These are phyloP conservation scores for Bostrychus sinensis DNA, from an alignment of 2,113 vertebrate species.

Conservation along the genomic window DNA sequence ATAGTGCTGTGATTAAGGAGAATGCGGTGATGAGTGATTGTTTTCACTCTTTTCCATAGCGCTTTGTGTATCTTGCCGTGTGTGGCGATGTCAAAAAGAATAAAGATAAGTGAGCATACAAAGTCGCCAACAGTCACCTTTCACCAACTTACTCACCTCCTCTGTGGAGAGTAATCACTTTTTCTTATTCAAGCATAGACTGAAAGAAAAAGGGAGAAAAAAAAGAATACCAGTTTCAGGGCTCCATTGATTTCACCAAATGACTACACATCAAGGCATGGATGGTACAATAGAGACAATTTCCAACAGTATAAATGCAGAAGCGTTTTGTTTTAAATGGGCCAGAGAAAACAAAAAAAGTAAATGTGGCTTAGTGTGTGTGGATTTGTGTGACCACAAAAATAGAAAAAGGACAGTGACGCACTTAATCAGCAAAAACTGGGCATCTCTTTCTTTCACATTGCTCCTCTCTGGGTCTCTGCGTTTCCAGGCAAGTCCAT, in stretches of 20 bases:
- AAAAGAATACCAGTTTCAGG: slow-evolving; percentile 60
- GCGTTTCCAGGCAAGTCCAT: slow-evolving; percentile 61
- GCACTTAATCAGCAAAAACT: slow-evolving; percentile 50
- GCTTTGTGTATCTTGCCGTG: slow-evolving; percentile 45
- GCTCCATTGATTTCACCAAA: slow-evolving; percentile 66
- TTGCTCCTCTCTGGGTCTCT: slow-evolving; percentile 16
- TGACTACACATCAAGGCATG: slow-evolving; percentile 44
- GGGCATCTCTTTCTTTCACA: slow-evolving; percentile 24
- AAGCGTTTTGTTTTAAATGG: slow-evolving; percentile 40
- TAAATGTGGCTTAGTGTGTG: slow-evolving; percentile 12
- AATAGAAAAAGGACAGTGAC: slow-evolving; percentile 28
- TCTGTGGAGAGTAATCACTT: slow-evolving; percentile 61
- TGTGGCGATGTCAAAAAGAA: slow-evolving; percentile 12
- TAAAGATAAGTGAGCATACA: slow-evolving; percentile 23
- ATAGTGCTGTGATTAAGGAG: slow-evolving; percentile 51
- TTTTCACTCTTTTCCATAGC: slow-evolving; percentile 43
- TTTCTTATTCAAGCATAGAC: slow-evolving; percentile 51
- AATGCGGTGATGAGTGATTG: slow-evolving; percentile 52
- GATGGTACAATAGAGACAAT: slow-evolving; percentile 48
- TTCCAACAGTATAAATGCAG: slow-evolving; percentile 46
- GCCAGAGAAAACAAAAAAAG: slow-evolving; percentile 22
- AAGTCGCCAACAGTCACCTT: slow-evolving; percentile 39
- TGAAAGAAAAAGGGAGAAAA: slow-evolving; percentile 37
- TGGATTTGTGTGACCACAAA: slow-evolving; percentile 24
- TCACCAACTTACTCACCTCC: slow-evolving; percentile 26